Percentiles rank a stretch among this genome's conserved stretches.
Evolutionary conservation across 2,888 invertebrate genomes (phyloP).

Genomic region (Ectropis crepuscularia): DNA sequence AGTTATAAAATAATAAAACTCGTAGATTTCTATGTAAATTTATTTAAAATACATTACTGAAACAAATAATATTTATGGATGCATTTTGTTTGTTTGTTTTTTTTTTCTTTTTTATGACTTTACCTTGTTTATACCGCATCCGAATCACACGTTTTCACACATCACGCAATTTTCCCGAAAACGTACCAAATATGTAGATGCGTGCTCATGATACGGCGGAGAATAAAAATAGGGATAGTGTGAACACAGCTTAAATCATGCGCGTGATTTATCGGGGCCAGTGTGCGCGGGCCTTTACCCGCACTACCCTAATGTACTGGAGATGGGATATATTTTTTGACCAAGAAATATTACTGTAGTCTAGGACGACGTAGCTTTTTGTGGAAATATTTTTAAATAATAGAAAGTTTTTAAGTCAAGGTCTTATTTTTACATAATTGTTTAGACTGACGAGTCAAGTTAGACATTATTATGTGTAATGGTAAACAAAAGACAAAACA

Average conservation of each 20-base stretch:
- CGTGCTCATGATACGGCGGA: slow-evolving; percentile 51
- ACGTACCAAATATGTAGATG: slow-evolving; percentile 65
- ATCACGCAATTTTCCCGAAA: slow-evolving; percentile 39
- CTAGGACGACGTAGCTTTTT: slow-evolving; percentile 7
- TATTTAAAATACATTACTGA: no score
- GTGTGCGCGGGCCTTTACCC: slow-evolving; percentile 52
- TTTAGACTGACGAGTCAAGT: no score
- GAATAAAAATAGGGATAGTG: slow-evolving; percentile 72
- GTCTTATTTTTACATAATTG: background rate
- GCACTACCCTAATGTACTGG: slow-evolving; percentile 21
- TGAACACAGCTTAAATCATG: slow-evolving; percentile 71
- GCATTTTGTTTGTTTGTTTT: no score
- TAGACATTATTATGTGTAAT: no score
- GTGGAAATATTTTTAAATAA: background rate
- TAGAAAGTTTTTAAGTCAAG: slow-evolving; percentile 2
- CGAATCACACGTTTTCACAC: slow-evolving; percentile 30
- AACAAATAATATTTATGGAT: no score
- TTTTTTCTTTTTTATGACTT: no score
- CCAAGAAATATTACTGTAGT: slow-evolving; percentile 2
- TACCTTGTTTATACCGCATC: slow-evolving; percentile 2
- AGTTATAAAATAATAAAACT: no score
- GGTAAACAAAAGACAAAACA: no score
- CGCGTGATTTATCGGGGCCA: slow-evolving; percentile 61
- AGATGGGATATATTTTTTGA: slow-evolving; percentile 10
- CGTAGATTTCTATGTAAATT: no score